phyloP scores from a whole-genome alignment of 2,888 invertebrate species.

The Malacosoma neustria region DNA sequence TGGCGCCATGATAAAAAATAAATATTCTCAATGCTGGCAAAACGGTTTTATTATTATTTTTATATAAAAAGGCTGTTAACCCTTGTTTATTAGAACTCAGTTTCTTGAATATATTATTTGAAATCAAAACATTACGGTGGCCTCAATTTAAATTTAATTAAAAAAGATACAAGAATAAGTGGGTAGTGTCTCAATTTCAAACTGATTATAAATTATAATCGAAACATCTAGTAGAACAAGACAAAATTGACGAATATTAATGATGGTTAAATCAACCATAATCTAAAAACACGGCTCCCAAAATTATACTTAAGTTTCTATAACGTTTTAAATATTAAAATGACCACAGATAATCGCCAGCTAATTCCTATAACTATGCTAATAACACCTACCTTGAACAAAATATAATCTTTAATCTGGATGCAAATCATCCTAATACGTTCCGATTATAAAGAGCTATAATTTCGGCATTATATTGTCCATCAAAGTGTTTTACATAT shows the following conservation, averaged over 20 bases:
- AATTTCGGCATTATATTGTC: conserved; percentile 73
- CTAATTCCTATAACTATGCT: conserved; percentile 71
- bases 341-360: conserved; percentile 58
- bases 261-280: conserved; percentile 32
- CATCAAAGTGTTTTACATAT: conserved; percentile 72
- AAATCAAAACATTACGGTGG: too few species aligned
- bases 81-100: too few species aligned
- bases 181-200: conserved; percentile 12
- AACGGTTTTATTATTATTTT: too few species aligned
- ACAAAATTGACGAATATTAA: conserved; percentile 30
- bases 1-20: too few species aligned
- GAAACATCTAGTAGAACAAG: conserved; percentile 27
- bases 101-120: too few species aligned
- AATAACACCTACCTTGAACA: conserved; percentile 67
- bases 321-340: conserved; percentile 63
- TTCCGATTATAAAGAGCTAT: conserved; percentile 70
- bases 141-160: too few species aligned
- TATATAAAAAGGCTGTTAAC: too few species aligned
- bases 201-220: conserved; percentile 16
- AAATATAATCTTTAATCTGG: conserved; percentile 74
- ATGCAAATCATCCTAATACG: conserved; percentile 73
- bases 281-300: conserved; percentile 41
- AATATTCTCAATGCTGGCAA: too few species aligned
- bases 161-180: conserved; percentile 7
- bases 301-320: conserved; percentile 50